Evolutionary conservation across 2,888 invertebrate species (phyloP).

Genomic region (Hermodice carunculata): DNA sequence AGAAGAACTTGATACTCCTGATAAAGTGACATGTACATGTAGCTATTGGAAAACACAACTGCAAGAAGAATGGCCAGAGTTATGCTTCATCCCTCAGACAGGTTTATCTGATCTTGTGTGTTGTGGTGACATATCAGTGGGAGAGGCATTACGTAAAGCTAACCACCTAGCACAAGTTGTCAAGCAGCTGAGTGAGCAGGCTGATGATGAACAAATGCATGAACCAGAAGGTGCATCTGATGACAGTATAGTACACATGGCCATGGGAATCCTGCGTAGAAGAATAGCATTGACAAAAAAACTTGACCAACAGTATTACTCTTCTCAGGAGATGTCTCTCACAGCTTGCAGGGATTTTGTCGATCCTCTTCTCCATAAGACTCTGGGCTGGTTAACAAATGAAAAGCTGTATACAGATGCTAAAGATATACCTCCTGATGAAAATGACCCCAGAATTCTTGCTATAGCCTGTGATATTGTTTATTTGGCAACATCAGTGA

Average conservation of each 20-base stretch:
- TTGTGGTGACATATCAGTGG: not conserved
- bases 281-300: no score
- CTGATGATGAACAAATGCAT: no score
- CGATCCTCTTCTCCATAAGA: slow-evolving; percentile 6
- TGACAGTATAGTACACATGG: slow-evolving; percentile 1
- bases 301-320: no score
- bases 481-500: not conserved
- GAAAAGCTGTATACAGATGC: not conserved
- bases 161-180: no score
- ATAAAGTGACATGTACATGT: not conserved
- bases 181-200: no score
- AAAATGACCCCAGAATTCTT: not conserved
- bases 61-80: not conserved
- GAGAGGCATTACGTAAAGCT: not conserved
- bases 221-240: not conserved
- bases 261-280: not conserved
- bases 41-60: not conserved
- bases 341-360: not conserved
- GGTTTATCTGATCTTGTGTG: slow-evolving; percentile 1
- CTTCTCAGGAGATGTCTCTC: no score
- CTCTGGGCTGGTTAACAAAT: slow-evolving; percentile 1
- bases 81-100: not conserved
- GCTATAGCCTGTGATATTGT: slow-evolving; percentile 4
- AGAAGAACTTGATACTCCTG: not conserved
- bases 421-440: not conserved